A percentile compares a stretch with the other conserved stretches of the same genome.
phyloP scores from a whole-genome alignment of 1,140 invertebrate species.

The Aphidius ervi region DNA sequence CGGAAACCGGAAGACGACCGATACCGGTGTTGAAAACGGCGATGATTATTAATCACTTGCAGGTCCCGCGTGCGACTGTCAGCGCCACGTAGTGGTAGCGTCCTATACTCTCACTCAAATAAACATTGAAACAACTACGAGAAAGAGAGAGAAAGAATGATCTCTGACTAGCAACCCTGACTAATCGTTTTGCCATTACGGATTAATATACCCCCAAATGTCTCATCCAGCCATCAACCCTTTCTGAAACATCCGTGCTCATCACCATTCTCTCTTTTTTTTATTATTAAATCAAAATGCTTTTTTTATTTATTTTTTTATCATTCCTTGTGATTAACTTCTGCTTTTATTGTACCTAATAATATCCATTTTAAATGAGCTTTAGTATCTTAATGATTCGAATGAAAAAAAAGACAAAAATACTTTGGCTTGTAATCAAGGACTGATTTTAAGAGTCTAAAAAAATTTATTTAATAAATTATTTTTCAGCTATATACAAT shows the following conservation, averaged over 20 bases:
- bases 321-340: constrained; percentile 1
- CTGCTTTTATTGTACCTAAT: too few relatives aligned
- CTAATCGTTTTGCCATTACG: constrained; percentile 51
- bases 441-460: too few relatives aligned
- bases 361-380: too few relatives aligned
- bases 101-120: constrained; percentile 6
- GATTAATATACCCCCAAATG: constrained; percentile 43
- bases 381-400: too few relatives aligned
- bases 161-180: constrained; percentile 30
- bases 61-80: constrained; percentile 51
- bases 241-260: neutral
- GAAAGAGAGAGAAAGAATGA: too few relatives aligned
- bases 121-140: neutral
- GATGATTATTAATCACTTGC: constrained; percentile 52
- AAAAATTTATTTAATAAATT: too few relatives aligned
- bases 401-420: too few relatives aligned
- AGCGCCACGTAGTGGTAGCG: constrained; percentile 32
- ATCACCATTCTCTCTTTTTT: neutral
- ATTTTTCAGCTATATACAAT: too few relatives aligned
- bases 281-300: neutral
- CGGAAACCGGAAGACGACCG: constrained; percentile 24
- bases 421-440: too few relatives aligned
- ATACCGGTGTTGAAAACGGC: constrained; percentile 24
- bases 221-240: constrained; percentile 1
- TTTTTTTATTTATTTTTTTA: too few relatives aligned